These are phyloP conservation scores for Propithecus perrieri DNA, from an alignment of 2,797 vertebrate genomes.

Conservation along the genomic window DNA sequence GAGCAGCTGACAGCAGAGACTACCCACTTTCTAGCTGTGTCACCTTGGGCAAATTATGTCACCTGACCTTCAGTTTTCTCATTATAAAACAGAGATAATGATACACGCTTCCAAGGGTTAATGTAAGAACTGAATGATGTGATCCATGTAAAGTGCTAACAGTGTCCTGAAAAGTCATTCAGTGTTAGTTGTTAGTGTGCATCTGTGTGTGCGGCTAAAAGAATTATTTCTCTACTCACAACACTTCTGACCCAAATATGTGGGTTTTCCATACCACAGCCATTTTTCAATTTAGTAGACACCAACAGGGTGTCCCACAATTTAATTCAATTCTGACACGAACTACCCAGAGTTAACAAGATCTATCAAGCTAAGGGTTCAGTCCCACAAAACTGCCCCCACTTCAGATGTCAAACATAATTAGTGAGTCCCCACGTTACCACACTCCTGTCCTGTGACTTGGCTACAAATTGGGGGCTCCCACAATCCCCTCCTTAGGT, in stretches of 20 bases:
- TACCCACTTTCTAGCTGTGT: background rate
- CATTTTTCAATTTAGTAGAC: background rate
- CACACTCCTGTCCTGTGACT: background rate
- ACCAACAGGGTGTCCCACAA: too few relatives aligned
- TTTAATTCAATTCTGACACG: background rate
- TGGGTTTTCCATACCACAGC: background rate
- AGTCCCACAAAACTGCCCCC: background rate
- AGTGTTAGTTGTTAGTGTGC: background rate
- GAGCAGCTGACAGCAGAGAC: background rate
- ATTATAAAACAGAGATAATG: background rate
- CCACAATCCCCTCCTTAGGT: background rate
- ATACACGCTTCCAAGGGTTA: background rate
- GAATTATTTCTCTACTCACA: background rate
- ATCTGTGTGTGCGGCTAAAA: background rate
- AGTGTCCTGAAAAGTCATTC: background rate
- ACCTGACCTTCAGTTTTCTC: background rate
- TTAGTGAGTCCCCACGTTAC: background rate
- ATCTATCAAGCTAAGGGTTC: background rate
- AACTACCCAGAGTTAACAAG: background rate
- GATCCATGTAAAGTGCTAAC: background rate
- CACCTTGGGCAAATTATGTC: background rate
- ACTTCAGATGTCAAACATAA: background rate
- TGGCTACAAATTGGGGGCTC: background rate
- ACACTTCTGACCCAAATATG: background rate
- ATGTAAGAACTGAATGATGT: background rate